These are phyloP conservation scores for Nipponia nippon DNA, from an alignment of 2,113 vertebrate species.

Conservation along the genomic window DNA sequence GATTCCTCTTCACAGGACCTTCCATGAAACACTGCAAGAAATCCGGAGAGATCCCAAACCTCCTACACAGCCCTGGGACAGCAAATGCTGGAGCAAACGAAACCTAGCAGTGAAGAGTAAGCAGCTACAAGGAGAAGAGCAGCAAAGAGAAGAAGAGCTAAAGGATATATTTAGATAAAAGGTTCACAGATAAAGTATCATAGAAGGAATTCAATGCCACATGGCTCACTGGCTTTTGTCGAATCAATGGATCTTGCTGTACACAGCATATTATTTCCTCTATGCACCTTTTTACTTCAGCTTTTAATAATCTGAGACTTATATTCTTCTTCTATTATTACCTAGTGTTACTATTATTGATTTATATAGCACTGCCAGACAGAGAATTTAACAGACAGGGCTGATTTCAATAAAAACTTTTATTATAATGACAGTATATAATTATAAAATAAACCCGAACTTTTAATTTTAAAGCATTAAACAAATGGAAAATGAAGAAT, in stretches of 20 bases:
- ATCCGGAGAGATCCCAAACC: not conserved
- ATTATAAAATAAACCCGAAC: constrained; percentile 12
- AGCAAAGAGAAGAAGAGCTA: not conserved
- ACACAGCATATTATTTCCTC: not conserved
- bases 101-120: not conserved
- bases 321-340: not conserved
- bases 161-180: not conserved
- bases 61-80: not conserved
- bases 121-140: not conserved
- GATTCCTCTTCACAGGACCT: not conserved
- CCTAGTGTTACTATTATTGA: constrained; percentile 1
- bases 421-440: not conserved
- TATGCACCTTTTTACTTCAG: not conserved
- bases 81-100: not conserved
- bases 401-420: not conserved
- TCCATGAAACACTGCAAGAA: not conserved
- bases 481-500: not conserved
- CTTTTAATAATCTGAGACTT: not conserved
- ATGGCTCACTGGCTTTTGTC: not conserved
- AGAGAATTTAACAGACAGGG: not conserved
- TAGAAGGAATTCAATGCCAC: not conserved
- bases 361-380: not conserved
- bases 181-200: not conserved
- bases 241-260: not conserved
- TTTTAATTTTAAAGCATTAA: constrained; percentile 12